These are phyloP conservation scores for Hippopotamyrus pictus DNA, from an alignment of 2,797 vertebrate species.

Conservation along the genomic window DNA sequence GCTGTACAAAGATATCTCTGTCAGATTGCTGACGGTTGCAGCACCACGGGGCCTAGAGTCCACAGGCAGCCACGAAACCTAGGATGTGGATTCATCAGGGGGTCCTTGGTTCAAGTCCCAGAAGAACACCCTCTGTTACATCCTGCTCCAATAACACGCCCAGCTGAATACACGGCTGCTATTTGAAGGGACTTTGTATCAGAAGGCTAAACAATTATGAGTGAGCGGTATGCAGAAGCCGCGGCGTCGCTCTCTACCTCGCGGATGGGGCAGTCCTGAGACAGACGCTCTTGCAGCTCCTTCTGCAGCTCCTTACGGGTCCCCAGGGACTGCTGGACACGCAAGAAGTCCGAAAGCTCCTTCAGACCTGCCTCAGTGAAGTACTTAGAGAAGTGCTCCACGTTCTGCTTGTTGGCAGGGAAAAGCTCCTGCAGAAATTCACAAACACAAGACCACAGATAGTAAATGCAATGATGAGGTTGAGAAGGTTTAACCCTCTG, in stretches of 20 bases:
- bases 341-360: constrained; percentile 81
- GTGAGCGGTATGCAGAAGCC: background rate
- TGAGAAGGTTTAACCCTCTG: background rate
- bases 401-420: constrained; percentile 81
- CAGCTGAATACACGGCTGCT: background rate
- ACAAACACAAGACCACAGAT: background rate
- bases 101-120: background rate
- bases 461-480: background rate
- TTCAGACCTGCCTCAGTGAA: constrained; percentile 84
- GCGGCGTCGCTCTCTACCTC: constrained; percentile 58
- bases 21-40: background rate
- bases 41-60: background rate
- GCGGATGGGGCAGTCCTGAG: constrained; percentile 79
- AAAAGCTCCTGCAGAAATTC: constrained; percentile 72
- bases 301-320: constrained; percentile 88
- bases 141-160: background rate
- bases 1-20: background rate
- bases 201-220: background rate
- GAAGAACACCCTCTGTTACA: background rate
- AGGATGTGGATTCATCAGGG: background rate
- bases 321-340: constrained; percentile 77
- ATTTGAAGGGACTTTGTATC: background rate
- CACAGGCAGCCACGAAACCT: background rate
- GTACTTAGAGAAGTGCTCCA: constrained; percentile 85
- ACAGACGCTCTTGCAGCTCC: constrained; percentile 80